Percentiles rank a stretch among this genome's conserved stretches.
Conservation (phyloP, 2,797 vertebrate genomes). For the Threskiornis aethiopicus region DNA sequence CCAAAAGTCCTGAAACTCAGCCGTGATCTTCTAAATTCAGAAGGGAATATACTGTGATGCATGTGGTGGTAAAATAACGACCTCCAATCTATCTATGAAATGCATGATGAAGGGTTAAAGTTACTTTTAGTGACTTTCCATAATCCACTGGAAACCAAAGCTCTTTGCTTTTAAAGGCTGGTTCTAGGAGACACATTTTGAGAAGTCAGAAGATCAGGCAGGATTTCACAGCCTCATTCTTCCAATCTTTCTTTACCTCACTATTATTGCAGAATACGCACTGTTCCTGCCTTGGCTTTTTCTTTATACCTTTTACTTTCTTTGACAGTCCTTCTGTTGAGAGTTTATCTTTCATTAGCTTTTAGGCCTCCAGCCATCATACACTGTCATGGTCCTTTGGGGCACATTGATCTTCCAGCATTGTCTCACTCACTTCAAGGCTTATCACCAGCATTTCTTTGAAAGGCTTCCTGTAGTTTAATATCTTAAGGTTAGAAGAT, state of each 20-base stretch:
- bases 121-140: neutral
- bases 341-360: conserved; percentile 65
- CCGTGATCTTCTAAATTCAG: neutral
- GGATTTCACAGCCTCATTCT: conserved; percentile 3
- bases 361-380: conserved; percentile 12
- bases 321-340: conserved; percentile 7
- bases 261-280: neutral
- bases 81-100: neutral
- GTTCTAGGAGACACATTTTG: neutral
- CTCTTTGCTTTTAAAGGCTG: conserved; percentile 6
- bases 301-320: neutral
- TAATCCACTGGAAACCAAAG: neutral
- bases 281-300: neutral
- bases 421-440: conserved; percentile 8
- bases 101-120: neutral
- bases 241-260: neutral
- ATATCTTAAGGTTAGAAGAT: conserved; percentile 51
- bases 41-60: neutral
- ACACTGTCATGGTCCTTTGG: conserved; percentile 4
- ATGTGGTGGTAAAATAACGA: neutral
- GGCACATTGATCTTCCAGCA: conserved; percentile 26
- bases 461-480: conserved; percentile 46
- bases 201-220: neutral
- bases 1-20: neutral
- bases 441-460: conserved; percentile 40